Evolutionary conservation across 92 coral and sea anemone species (phyloP).

Genomic region (Paramuricea clavata): DNA sequence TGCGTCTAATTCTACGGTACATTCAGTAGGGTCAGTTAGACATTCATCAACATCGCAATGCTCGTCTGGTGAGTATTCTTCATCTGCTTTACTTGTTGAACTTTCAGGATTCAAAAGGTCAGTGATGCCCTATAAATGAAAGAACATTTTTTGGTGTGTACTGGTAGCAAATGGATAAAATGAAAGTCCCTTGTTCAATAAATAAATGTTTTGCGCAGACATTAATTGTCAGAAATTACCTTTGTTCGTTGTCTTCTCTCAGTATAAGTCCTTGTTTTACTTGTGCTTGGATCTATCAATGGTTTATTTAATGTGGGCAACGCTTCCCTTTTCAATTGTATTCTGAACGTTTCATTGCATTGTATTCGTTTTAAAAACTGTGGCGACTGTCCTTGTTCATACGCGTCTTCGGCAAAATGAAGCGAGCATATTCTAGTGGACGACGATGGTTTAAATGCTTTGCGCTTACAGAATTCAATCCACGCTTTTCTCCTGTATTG

Average conservation of each 20-base stretch:
- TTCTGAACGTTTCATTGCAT: constrained; percentile 22
- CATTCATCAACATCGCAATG: not conserved
- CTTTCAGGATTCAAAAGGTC: not conserved
- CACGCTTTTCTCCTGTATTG: not conserved
- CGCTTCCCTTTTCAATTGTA: constrained; percentile 17
- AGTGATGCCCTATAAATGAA: not conserved
- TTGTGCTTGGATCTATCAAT: not conserved
- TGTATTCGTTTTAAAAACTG: not conserved
- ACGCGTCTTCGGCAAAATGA: constrained; percentile 32
- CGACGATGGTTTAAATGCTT: constrained; percentile 24
- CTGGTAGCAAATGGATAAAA: too few relatives aligned
- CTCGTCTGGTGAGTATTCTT: not conserved
- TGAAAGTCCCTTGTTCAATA: not conserved
- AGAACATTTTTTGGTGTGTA: too few relatives aligned
- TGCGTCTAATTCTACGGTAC: not conserved
- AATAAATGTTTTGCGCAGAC: not conserved
- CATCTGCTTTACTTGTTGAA: not conserved
- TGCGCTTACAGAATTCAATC: constrained; percentile 36
- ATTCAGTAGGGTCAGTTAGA: not conserved
- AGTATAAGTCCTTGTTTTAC: not conserved
- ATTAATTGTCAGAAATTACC: not conserved
- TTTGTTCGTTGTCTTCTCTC: not conserved
- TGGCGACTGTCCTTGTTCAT: constrained; percentile 26
- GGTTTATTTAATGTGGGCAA: constrained; percentile 23
- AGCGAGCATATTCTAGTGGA: constrained; percentile 19